Conservation (phyloP, 2,113 vertebrate genomes). For the Leiothrix lutea region DNA sequence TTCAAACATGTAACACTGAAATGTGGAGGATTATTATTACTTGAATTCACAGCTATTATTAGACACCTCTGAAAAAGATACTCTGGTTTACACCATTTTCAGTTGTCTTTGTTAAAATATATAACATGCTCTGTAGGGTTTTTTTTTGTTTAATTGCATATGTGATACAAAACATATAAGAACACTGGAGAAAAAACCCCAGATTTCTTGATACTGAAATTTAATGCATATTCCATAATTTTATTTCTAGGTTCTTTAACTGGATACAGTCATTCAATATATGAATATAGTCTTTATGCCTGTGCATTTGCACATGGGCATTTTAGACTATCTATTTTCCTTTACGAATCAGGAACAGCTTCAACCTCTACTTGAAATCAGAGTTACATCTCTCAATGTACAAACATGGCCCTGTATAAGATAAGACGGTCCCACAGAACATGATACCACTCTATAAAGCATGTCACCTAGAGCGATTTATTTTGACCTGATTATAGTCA, state of each 20-base stretch:
- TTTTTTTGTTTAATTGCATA: neutral
- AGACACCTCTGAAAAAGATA: constrained; percentile 1
- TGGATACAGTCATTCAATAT: neutral
- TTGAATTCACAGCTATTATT: constrained; percentile 44
- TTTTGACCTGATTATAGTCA: neutral
- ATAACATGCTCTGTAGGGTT: neutral
- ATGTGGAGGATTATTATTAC: constrained; percentile 19
- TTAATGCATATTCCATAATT: neutral
- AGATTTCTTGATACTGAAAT: neutral
- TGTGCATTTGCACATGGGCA: neutral
- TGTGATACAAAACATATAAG: neutral
- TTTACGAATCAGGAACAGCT: constrained; percentile 14
- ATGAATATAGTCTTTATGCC: neutral
- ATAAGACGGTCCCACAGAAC: neutral
- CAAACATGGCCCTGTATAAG: neutral
- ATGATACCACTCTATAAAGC: neutral
- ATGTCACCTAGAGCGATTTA: neutral
- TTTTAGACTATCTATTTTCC: constrained; percentile 16
- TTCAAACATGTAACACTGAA: constrained; percentile 1
- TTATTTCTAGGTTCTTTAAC: neutral
- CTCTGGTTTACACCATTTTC: neutral
- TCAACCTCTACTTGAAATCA: constrained; percentile 46
- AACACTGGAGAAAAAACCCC: neutral
- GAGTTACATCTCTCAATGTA: neutral
- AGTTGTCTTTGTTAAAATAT: neutral